phyloP scores from a whole-genome alignment of 2,888 invertebrate genomes.

The Hyalella azteca region DNA sequence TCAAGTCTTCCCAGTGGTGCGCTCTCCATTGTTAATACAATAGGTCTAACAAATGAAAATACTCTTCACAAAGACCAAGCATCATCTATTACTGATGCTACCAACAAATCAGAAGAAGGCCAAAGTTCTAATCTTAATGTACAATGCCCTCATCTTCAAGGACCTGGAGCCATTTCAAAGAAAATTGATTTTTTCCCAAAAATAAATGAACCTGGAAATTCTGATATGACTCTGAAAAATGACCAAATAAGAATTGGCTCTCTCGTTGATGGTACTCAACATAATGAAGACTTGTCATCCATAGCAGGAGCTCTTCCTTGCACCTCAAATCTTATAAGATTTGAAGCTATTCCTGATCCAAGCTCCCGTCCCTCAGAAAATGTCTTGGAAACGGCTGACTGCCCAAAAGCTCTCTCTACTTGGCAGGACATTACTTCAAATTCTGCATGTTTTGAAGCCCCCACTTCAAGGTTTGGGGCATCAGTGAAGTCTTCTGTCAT shows the following conservation, averaged over 20 bases:
- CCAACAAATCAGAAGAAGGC: background rate
- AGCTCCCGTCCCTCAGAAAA: background rate
- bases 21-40: no score
- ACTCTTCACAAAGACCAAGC: background rate
- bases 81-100: background rate
- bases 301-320: conserved; percentile 3
- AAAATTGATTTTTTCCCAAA: background rate
- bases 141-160: background rate
- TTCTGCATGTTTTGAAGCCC: background rate
- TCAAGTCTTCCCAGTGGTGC: no score
- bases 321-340: background rate
- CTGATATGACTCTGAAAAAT: background rate
- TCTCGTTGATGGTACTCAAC: background rate
- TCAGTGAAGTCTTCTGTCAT: background rate
- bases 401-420: background rate
- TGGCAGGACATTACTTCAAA: background rate
- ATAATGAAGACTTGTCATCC: background rate
- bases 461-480: no score
- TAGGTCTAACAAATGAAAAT: no score
- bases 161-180: background rate
- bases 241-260: background rate
- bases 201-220: background rate
- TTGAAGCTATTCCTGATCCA: background rate
- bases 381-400: background rate
- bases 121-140: background rate